Conservation (phyloP, 2,797 vertebrate genomes). For the Xerus rutilus region DNA sequence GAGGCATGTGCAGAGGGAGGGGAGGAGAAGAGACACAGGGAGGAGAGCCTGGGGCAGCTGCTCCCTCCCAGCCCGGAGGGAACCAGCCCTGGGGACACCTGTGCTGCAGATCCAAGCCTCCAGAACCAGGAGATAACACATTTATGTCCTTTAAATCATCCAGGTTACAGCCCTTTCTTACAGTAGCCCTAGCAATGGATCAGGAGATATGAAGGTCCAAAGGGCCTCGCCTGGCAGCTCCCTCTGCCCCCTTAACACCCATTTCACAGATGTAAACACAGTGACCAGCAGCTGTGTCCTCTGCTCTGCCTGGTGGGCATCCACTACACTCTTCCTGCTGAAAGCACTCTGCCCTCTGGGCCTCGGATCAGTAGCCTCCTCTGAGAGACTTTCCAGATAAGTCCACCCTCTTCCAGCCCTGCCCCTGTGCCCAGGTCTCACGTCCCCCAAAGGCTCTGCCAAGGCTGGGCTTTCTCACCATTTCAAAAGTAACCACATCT, state of each 20-base stretch:
- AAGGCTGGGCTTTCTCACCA: neutral
- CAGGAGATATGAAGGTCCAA: neutral
- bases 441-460: neutral
- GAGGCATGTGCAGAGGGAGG: neutral
- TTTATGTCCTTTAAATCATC: neutral
- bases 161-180: neutral
- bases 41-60: neutral
- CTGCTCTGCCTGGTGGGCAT: accelerated
- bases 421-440: neutral
- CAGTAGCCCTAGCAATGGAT: neutral
- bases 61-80: accelerated
- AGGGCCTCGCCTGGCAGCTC: too few relatives aligned
- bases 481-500: neutral
- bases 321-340: neutral
- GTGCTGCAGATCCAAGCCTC: neutral
- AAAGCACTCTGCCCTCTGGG: neutral
- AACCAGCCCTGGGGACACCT: neutral
- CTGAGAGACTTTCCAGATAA: neutral
- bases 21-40: neutral
- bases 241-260: neutral
- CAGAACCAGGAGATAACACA: neutral
- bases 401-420: too few relatives aligned
- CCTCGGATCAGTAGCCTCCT: neutral
- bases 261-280: neutral
- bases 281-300: neutral